Percentiles rank a stretch among this genome's conserved stretches.
phyloP scores from a whole-genome alignment of 2,113 vertebrate species.

The Fukomys damarensis region DNA sequence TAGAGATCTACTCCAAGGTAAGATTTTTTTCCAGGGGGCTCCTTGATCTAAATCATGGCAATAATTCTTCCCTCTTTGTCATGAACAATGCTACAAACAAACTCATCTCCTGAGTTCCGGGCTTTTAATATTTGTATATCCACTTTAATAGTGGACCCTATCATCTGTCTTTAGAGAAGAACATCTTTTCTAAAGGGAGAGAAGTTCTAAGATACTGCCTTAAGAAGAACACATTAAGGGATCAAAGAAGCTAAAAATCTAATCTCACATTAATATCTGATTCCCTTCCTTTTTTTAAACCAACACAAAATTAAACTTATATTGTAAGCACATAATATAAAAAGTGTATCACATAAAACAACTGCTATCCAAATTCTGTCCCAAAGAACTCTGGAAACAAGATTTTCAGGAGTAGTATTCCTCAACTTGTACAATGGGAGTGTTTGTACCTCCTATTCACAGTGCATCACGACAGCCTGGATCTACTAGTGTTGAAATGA shows the following conservation, averaged over 20 bases:
- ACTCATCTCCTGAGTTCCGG: conserved; percentile 20
- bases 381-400: conserved; percentile 41
- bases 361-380: not conserved
- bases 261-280: not conserved
- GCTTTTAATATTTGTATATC: conserved; percentile 17
- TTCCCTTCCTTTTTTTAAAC: not conserved
- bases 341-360: not conserved
- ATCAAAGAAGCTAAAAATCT: conserved; percentile 44
- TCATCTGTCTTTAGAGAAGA: not conserved
- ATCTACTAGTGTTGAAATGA: not conserved
- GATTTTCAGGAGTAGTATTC: not conserved
- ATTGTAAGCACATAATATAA: not conserved
- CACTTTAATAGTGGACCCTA: not conserved
- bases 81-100: not conserved
- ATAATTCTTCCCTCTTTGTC: not conserved
- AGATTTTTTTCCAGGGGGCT: conserved; percentile 18
- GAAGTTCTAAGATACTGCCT: not conserved
- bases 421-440: not conserved
- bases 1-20: not conserved
- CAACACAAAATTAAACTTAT: not conserved
- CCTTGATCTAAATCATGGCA: not conserved
- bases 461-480: not conserved
- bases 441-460: not conserved
- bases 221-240: conserved; percentile 48
- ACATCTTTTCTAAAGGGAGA: not conserved